phyloP scores from a whole-genome alignment of 23 tunicate species.

The Halocynthia roretzi region DNA sequence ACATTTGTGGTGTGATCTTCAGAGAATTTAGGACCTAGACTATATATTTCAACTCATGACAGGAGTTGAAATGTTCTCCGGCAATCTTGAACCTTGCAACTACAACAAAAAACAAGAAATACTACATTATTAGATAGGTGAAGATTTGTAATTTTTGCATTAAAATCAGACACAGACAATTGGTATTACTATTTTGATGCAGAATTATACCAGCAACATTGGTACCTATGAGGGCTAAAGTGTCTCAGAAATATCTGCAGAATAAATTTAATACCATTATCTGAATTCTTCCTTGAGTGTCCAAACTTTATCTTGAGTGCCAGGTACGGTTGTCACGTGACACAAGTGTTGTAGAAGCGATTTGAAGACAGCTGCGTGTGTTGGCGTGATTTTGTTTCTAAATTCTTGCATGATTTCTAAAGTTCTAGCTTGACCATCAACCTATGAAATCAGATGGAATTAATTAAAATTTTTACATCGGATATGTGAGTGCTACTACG shows the following conservation, averaged over 20 bases:
- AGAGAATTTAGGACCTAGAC: no score
- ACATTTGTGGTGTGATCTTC: no score
- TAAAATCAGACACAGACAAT: no score
- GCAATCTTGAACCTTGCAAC: no score
- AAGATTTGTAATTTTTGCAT: no score
- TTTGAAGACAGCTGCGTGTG: conserved; percentile 23
- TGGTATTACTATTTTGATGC: no score
- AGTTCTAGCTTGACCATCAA: conserved; percentile 23
- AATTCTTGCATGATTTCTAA: conserved; percentile 18
- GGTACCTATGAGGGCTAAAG: no score
- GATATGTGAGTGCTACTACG: not conserved
- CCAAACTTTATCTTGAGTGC: conserved; percentile 14
- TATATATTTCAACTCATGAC: no score
- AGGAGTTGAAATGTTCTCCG: no score
- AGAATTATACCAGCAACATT: no score
- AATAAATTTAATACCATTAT: not conserved
- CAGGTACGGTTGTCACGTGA: not conserved
- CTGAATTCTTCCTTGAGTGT: conserved; percentile 9
- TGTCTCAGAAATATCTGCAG: not conserved
- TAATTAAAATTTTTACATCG: not conserved
- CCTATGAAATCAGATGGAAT: not conserved
- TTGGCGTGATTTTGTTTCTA: conserved; percentile 7
- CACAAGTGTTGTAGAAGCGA: conserved; percentile 13
- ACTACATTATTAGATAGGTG: no score
- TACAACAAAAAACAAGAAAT: no score